Evolutionary conservation across 1,140 invertebrate genomes (phyloP), one percentile per base, ranked within the genome.

Genomic region (Patella vulgata): DNA sequence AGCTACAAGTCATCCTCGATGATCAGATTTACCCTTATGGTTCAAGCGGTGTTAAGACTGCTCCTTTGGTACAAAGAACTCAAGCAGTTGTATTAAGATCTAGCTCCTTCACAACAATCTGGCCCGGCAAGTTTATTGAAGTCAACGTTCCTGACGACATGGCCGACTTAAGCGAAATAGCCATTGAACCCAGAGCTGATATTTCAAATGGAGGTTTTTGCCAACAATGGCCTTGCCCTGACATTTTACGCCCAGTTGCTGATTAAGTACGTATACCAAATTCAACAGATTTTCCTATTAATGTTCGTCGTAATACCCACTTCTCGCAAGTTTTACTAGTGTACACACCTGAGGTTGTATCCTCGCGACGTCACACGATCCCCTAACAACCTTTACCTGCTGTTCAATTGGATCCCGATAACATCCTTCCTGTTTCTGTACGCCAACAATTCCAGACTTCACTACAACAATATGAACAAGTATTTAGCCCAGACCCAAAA

Each of bases 231-330:
- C 59, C 50, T 12, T 31, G 2, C 11, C 54, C 62, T 47, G 11
- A 8, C 23, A 14, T 63, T 30, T 23, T 68, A 19, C 25, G 8
- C 6, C 57, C 42, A 4, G 53, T 68, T 17, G 17, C 48, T 1
- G 58, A 62, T n/a, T 62, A 58, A 21, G 52, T 71, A 17, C 48
- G 59, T 23, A 59, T 74, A 25, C 40, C 56, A 17, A 68, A 71
- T 50, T 28, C 63, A 2, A 68, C 69, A 19, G 8, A 36, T 33
- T 39, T 51, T 23, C 62, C 63, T 33, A 40, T 54, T 36, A 28
- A 3, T 12, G 19, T 68, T 23, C 51, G 50, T 36, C 46, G 33
- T 30, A 46, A 68, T 48, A 57, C 70, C 5, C 73, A 74, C 54
- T 56, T 67, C 25, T 43, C 40, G 57, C 33, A 36, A 60, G 30